A percentile compares a stretch with the other conserved stretches of the same genome.
These are phyloP conservation scores for Rhinella marina DNA, from an alignment of 2,797 vertebrate species.

Conservation along the genomic window DNA sequence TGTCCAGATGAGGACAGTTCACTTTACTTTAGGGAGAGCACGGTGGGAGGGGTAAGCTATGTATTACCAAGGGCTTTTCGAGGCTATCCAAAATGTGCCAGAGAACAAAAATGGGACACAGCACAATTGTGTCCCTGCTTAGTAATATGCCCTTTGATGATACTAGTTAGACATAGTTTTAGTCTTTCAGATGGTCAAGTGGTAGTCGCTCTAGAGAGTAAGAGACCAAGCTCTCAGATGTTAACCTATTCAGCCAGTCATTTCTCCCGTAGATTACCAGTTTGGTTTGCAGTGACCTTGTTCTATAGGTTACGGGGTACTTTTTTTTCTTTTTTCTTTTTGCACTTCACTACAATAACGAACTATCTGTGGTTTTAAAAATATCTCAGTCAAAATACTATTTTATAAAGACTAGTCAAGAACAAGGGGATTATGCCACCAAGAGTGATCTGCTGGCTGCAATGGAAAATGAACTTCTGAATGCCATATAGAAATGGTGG, in stretches of 20 bases:
- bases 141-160: slow-evolving; percentile 33
- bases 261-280: neutral
- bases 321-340: neutral
- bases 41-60: neutral
- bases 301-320: slow-evolving; percentile 22
- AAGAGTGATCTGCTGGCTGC: neutral
- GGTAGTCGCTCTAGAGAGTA: slow-evolving; percentile 4
- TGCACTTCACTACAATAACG: neutral
- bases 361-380: slow-evolving; percentile 4
- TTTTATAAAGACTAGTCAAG: neutral
- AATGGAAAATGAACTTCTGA: slow-evolving; percentile 8
- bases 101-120: slow-evolving; percentile 24
- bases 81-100: slow-evolving; percentile 32
- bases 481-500: slow-evolving; percentile 2
- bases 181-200: slow-evolving; percentile 9
- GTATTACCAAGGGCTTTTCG: slow-evolving; percentile 50
- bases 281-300: slow-evolving; percentile 23
- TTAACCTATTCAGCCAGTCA: neutral
- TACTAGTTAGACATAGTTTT: slow-evolving; percentile 37
- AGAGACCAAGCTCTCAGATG: neutral
- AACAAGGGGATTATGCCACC: neutral
- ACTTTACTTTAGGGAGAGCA: slow-evolving; percentile 28
- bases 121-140: neutral
- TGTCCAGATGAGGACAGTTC: slow-evolving; percentile 34
- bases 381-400: neutral